phyloP scores from a whole-genome alignment of 2,888 invertebrate genomes.

The Hydraecia micacea region DNA sequence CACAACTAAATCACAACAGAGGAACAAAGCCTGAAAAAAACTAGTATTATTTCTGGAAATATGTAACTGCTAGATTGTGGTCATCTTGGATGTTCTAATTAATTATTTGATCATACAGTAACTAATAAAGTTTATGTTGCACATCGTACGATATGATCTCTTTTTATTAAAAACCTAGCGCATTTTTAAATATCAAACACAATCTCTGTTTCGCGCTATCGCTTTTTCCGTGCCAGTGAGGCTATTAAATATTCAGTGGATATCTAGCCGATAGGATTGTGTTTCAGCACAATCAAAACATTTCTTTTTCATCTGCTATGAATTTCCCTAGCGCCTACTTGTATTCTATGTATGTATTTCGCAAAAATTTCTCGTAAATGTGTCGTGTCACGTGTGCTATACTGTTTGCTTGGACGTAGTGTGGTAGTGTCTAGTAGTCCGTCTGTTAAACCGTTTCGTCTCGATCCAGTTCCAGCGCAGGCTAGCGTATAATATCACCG shows the following conservation, averaged over 20 bases:
- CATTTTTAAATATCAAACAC: constrained; percentile 33
- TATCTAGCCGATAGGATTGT: constrained; percentile 56
- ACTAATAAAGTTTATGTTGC: background rate
- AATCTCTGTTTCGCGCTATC: constrained; percentile 34
- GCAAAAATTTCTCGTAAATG: constrained; percentile 11
- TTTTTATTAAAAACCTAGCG: constrained; percentile 3
- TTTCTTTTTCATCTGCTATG: constrained; percentile 51
- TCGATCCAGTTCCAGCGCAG: constrained; percentile 48
- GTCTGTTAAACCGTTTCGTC: constrained; percentile 41
- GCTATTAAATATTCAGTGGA: constrained; percentile 49
- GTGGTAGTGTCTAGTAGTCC: constrained; percentile 11
- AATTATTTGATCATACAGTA: background rate
- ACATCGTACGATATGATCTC: background rate
- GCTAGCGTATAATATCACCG: constrained; percentile 29
- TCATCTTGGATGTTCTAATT: background rate
- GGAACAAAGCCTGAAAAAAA: constrained; percentile 1
- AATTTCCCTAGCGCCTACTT: constrained; percentile 44
- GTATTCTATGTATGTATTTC: constrained; percentile 8
- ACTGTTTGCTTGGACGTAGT: constrained; percentile 20
- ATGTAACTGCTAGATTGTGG: background rate
- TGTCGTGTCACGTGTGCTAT: constrained; percentile 17
- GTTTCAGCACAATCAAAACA: constrained; percentile 46
- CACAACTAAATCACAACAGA: background rate
- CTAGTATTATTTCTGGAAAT: background rate
- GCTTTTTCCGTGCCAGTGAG: constrained; percentile 50